phyloP scores from a whole-genome alignment of 2,113 vertebrate species.

The Gymnarchus niloticus region DNA sequence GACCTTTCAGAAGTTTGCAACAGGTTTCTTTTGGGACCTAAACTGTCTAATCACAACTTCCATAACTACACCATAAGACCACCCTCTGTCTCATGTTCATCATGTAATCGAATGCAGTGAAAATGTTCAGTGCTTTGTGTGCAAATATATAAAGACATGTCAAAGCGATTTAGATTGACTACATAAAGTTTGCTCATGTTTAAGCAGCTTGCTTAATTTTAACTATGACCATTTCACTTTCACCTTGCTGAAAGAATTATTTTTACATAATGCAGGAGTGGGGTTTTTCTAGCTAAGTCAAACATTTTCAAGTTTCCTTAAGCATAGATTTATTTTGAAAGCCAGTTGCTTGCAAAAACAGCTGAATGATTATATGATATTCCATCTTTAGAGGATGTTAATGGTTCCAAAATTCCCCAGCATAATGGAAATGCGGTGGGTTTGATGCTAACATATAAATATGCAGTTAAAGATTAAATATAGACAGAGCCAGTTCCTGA shows the following conservation, averaged over 20 bases:
- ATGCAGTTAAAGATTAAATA: neutral
- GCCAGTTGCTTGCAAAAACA: neutral
- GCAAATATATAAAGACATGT: neutral
- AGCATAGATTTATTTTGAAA: neutral
- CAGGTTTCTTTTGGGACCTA: neutral
- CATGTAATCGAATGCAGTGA: neutral
- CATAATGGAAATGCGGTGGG: neutral
- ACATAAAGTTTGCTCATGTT: neutral
- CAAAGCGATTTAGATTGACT: neutral
- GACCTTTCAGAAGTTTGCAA: neutral
- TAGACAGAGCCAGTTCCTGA: neutral
- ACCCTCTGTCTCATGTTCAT: neutral
- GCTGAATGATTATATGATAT: conserved; percentile 2
- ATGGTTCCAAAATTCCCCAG: neutral
- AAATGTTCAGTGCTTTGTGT: neutral
- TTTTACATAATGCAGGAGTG: neutral
- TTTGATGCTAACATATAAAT: neutral
- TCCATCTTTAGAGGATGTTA: neutral
- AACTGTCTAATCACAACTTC: neutral
- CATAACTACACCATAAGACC: neutral
- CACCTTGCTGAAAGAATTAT: no score
- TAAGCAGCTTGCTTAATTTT: neutral
- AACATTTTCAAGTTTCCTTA: neutral
- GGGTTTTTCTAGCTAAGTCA: neutral
- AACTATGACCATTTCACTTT: neutral